These are phyloP conservation scores for Dicyrtomina minuta DNA, from an alignment of 2,888 invertebrate genomes.

Conservation along the genomic window DNA sequence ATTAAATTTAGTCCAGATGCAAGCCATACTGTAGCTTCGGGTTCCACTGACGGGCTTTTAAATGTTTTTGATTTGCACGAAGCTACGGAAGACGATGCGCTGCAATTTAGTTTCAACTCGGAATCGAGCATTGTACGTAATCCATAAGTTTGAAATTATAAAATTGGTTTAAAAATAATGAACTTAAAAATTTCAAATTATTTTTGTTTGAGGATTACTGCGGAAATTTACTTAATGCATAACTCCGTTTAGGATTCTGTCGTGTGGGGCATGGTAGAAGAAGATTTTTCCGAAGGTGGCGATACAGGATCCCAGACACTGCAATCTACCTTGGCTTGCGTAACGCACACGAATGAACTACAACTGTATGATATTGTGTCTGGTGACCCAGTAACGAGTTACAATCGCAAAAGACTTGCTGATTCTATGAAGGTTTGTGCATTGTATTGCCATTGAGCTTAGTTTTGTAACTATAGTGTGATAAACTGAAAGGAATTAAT, in stretches of 20 bases:
- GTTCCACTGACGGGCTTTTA: constrained; percentile 80
- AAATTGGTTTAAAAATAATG: not conserved
- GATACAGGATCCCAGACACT: too few species aligned
- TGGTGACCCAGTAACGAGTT: constrained; percentile 64
- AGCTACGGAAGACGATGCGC: constrained; percentile 74
- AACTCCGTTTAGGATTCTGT: constrained; percentile 39
- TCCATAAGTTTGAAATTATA: not conserved
- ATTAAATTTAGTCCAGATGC: constrained; percentile 71
- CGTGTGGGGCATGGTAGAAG: constrained; percentile 56
- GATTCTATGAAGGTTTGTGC: constrained; percentile 56
- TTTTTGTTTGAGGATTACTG: too few species aligned
- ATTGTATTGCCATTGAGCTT: too few species aligned
- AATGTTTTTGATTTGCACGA: constrained; percentile 79
- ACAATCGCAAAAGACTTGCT: constrained; percentile 64
- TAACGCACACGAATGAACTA: constrained; percentile 71
- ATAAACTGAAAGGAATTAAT: too few species aligned
- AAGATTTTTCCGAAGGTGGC: constrained; percentile 56
- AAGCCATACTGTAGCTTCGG: constrained; percentile 69
- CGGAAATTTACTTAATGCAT: too few species aligned
- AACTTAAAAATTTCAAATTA: too few species aligned
- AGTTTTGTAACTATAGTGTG: too few species aligned
- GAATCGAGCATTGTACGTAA: constrained; percentile 70
- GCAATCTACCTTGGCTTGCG: constrained; percentile 61
- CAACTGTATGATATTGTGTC: constrained; percentile 69
- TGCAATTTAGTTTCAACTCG: constrained; percentile 73